Base-by-base conservation (phyloP, 2,888 invertebrate species). In the Cantharis lateralis region DNA sequence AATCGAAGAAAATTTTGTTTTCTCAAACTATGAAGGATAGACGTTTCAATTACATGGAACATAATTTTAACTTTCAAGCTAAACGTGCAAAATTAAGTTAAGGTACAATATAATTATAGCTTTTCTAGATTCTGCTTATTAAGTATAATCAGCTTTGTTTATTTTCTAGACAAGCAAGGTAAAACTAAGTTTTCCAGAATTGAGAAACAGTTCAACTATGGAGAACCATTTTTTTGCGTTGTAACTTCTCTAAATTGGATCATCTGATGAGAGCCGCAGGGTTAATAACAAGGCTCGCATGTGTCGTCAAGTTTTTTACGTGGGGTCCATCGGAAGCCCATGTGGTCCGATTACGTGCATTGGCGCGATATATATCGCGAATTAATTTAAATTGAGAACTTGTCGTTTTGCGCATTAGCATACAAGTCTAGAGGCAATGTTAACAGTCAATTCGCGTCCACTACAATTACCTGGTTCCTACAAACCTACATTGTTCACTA, bases 401-500 rank as follows among this genome's bases (percentile, higher is more conserved):
- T 66, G 18, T 18, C 64, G 24, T 66, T 20, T 66, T 66, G 64
- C 24, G 13, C n/a, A 20, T 66, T 66, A 66, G 20, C 64, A 16
- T 66, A 66, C 18, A 66, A 18, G 18, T 20, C 64, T 66, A 13
- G 64, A 24, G 64, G 64, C 64, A 66, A 66, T 66, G 64, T 76
- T 76, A 76, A 63, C 72, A 76, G 72, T 76, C 76, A 69, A 20
- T 64, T 62, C 69, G 28, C 70, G 72, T 76, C 28, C 18, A 28
- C 15, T 63, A 70, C 61, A 61, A 24, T 74, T 73, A 68, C 69
- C 61, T 62, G 61, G 16, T 76, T 24, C 76, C 76, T 72, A 76
- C 63, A 76, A 76, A 76, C 76, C 76, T 70, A 76, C 76, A 76
- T 75, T 72, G 32, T 20, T 66, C 24, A 20, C 24, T 20, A 66